Evolutionary conservation across 2,113 vertebrate species (phyloP).

Genomic region (Sebastes schlegelii): DNA sequence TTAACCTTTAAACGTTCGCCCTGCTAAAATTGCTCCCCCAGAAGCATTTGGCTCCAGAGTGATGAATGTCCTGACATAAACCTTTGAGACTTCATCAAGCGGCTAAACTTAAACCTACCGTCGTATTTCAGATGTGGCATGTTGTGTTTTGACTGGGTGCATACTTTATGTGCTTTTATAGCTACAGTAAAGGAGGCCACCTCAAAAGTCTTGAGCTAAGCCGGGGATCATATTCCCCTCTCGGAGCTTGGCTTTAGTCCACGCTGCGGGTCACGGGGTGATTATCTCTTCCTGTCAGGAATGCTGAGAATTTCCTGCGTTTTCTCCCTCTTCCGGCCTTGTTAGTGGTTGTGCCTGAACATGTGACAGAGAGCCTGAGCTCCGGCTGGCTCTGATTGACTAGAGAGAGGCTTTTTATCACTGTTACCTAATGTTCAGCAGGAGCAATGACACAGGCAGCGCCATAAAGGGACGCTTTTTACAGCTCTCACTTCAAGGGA

Average conservation of each 20-base stretch:
- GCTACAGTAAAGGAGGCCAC: constrained; percentile 51
- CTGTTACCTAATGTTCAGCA: constrained; percentile 49
- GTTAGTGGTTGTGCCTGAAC: constrained; percentile 67
- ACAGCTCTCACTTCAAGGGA: constrained; percentile 37
- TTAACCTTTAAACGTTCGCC: constrained; percentile 5
- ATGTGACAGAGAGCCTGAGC: constrained; percentile 62
- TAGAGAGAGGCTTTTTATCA: constrained; percentile 6
- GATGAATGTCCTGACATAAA: constrained; percentile 31
- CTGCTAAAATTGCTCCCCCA: not conserved
- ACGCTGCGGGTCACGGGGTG: constrained; percentile 74
- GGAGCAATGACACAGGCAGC: constrained; percentile 6
- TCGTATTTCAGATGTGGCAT: constrained; percentile 34
- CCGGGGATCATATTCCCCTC: constrained; percentile 62
- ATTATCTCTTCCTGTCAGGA: constrained; percentile 87
- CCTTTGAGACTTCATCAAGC: constrained; percentile 6
- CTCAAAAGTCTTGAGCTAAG: constrained; percentile 53
- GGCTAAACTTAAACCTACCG: constrained; percentile 32
- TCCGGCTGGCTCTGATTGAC: constrained; percentile 59
- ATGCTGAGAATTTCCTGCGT: constrained; percentile 84
- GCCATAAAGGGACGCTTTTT: constrained; percentile 35
- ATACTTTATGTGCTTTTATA: constrained; percentile 42
- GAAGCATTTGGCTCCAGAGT: not conserved
- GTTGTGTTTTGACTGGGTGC: constrained; percentile 35
- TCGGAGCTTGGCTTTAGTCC: constrained; percentile 67
- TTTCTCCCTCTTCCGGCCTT: constrained; percentile 73